phyloP scores from a whole-genome alignment of 2,888 invertebrate species.

The Anthoptus insignis region DNA sequence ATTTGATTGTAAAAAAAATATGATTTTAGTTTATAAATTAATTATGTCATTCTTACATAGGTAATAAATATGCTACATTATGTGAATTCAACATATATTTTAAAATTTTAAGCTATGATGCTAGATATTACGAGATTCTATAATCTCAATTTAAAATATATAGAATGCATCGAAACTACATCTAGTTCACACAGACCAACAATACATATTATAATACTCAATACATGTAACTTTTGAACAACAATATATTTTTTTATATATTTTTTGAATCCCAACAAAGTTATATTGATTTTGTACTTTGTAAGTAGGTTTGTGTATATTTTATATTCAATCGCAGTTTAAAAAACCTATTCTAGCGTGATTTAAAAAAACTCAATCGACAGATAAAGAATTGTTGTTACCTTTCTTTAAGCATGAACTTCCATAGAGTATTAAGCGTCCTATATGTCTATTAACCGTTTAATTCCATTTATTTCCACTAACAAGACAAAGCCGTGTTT shows the following conservation, averaged over 20 bases:
- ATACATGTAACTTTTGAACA: slow-evolving; percentile 14
- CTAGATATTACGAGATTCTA: slow-evolving; percentile 16
- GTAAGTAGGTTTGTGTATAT: too few relatives aligned
- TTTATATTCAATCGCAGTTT: too few relatives aligned
- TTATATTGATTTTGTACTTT: background rate
- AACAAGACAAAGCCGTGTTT: slow-evolving; percentile 1
- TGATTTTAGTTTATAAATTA: background rate
- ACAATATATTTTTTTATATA: slow-evolving; percentile 3
- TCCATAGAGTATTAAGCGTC: slow-evolving; percentile 4
- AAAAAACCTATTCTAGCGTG: slow-evolving; percentile 28
- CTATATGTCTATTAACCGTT: background rate
- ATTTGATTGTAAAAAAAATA: slow-evolving; percentile 28
- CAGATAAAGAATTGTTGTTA: slow-evolving; percentile 18
- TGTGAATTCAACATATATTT: slow-evolving; percentile 26
- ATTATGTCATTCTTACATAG: slow-evolving; percentile 5
- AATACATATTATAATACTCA: background rate
- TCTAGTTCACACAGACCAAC: slow-evolving; percentile 20
- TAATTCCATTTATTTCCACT: slow-evolving; percentile 17
- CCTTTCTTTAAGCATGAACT: background rate
- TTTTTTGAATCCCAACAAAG: background rate
- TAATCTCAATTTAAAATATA: slow-evolving; percentile 25
- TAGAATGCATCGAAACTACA: slow-evolving; percentile 25
- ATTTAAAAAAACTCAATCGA: slow-evolving; percentile 17
- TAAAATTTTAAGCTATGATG: slow-evolving; percentile 18
- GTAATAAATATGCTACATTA: slow-evolving; percentile 8